Evolutionary conservation across 2,888 invertebrate species (phyloP).

Genomic region (Tineola bisselliella): DNA sequence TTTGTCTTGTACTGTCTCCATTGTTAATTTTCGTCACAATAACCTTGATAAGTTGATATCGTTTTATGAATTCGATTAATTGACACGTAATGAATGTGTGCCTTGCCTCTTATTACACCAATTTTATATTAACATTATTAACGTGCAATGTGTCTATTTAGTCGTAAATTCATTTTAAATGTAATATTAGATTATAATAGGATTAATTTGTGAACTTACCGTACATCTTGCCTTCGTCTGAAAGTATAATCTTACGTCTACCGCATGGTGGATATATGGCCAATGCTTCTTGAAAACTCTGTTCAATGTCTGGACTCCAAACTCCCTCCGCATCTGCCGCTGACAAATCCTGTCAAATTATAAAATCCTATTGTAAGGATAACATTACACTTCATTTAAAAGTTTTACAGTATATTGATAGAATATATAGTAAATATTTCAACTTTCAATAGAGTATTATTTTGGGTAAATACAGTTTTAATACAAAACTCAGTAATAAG

Average conservation of each 20-base stretch:
- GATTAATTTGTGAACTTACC: slow-evolving; percentile 95
- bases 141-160: no score
- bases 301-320: slow-evolving; percentile 99
- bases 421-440: neutral
- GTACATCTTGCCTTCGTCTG: slow-evolving; percentile 99
- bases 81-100: slow-evolving; percentile 25
- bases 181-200: no score
- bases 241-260: slow-evolving; percentile 98
- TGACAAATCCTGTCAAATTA: slow-evolving; percentile 80
- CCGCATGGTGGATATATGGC: slow-evolving; percentile 99
- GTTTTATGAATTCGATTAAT: slow-evolving; percentile 43
- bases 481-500: neutral
- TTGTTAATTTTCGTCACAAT: slow-evolving; percentile 53
- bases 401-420: no score
- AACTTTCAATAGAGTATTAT: neutral
- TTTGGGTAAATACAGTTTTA: neutral
- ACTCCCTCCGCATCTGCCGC: slow-evolving; percentile 99
- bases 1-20: slow-evolving; percentile 61
- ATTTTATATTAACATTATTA: no score
- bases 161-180: no score
- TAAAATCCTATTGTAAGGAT: neutral
- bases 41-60: slow-evolving; percentile 43
- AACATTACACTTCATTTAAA: no score
- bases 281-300: slow-evolving; percentile 99
- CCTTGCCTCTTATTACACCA: neutral